Conservation (phyloP, 1,140 invertebrate genomes). For the Ptiloglossa arizonensis region DNA sequence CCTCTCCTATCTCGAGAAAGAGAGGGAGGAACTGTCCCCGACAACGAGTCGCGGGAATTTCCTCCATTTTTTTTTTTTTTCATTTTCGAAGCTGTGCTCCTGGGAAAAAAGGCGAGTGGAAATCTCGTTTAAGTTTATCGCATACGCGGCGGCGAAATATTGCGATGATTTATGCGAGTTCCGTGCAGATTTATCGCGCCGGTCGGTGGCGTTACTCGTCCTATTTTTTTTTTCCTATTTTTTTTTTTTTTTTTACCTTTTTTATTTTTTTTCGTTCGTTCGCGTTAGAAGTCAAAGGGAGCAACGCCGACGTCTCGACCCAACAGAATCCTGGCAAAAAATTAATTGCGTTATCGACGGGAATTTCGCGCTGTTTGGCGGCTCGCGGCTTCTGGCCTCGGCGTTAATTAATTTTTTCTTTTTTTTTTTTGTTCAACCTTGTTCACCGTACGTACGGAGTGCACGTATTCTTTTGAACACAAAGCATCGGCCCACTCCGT, state of each 20-base stretch:
- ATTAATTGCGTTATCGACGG: conserved; percentile 42
- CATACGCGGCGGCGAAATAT: conserved; percentile 21
- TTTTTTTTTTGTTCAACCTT: too few species aligned
- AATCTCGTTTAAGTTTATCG: conserved; percentile 31
- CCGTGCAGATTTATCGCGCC: conserved; percentile 22
- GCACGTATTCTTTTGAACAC: conserved; percentile 28
- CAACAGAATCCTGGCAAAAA: conserved; percentile 1
- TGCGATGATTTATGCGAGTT: conserved; percentile 29
- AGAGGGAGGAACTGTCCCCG: not conserved
- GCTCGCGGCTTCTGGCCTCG: not conserved
- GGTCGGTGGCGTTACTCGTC: not conserved
- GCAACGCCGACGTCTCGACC: not conserved
- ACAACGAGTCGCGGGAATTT: not conserved
- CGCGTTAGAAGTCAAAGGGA: conserved; percentile 35
- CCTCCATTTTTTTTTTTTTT: not conserved
- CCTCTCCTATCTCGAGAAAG: too few species aligned
- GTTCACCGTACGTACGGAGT: not conserved
- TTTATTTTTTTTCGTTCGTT: too few species aligned
- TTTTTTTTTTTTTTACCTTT: too few species aligned
- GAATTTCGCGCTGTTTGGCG: conserved; percentile 28
- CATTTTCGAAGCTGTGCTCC: conserved; percentile 2
- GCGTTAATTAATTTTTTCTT: conserved; percentile 49
- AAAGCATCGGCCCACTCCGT: not conserved
- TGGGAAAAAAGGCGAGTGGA: not conserved
- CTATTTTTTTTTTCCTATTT: too few species aligned